Evolutionary conservation across 2,113 vertebrate genomes (phyloP).

Genomic region (Gavia stellata): DNA sequence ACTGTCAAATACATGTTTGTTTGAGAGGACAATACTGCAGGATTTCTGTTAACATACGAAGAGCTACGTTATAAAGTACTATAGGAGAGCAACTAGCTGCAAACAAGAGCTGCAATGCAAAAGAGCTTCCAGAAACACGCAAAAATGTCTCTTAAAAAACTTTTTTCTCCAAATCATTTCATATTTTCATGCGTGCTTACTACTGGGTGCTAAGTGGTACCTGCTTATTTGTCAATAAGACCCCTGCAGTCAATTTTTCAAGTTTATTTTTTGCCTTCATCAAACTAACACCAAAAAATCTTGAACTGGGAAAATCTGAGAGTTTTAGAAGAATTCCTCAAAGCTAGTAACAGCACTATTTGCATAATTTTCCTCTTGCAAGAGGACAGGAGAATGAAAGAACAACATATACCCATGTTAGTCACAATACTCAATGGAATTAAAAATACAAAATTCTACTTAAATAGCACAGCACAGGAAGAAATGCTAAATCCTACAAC

Average conservation of each 20-base stretch:
- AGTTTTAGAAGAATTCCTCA: neutral
- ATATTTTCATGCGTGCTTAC: neutral
- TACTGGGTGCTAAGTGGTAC: neutral
- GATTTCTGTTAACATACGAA: neutral
- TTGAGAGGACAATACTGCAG: neutral
- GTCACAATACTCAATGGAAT: neutral
- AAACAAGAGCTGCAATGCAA: neutral
- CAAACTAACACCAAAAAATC: neutral
- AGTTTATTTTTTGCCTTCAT: neutral
- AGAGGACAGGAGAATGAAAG: neutral
- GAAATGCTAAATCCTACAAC: neutral
- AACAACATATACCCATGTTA: fast-evolving
- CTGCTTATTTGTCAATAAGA: neutral
- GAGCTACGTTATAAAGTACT: neutral
- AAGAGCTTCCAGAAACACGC: neutral
- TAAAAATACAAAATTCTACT: neutral
- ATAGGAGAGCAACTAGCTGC: neutral
- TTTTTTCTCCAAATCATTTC: neutral
- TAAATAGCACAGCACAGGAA: neutral
- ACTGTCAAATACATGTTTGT: neutral
- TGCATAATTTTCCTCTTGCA: neutral
- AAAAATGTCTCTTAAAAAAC: neutral
- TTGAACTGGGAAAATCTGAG: neutral
- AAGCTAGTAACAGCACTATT: neutral
- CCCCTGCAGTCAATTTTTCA: neutral